phyloP scores from a whole-genome alignment of 2,113 vertebrate genomes.

The Platichthys flesus region DNA sequence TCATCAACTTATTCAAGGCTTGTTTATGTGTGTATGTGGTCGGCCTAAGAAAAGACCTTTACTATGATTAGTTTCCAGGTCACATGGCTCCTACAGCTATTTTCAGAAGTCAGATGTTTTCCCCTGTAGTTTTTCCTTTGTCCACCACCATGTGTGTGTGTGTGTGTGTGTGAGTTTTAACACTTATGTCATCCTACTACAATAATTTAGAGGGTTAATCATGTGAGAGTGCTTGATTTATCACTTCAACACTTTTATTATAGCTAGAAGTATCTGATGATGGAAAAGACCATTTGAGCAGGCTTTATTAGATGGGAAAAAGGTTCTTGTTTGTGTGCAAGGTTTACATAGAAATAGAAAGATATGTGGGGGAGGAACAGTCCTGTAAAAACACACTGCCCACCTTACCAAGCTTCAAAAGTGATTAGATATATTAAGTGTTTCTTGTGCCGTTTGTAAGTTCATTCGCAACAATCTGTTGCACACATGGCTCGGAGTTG shows the following conservation, averaged over 20 bases:
- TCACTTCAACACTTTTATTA: conserved; percentile 17
- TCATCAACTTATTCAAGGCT: conserved; percentile 47
- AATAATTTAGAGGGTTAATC: conserved; percentile 58
- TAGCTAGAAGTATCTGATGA: conserved; percentile 64
- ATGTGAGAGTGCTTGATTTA: conserved; percentile 48
- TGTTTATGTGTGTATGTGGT: conserved; percentile 30
- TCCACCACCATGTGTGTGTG: conserved; percentile 14
- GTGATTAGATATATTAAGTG: not conserved
- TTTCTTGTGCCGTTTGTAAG: not conserved
- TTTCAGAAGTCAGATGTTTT: conserved; percentile 60
- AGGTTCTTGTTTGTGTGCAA: no score
- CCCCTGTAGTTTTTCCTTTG: conserved; percentile 33
- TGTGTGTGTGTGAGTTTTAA: conserved; percentile 8
- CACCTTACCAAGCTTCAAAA: no score
- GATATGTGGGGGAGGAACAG: no score
- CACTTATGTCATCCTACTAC: conserved; percentile 53
- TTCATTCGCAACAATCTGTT: no score
- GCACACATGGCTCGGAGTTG: no score
- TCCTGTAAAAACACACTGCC: no score
- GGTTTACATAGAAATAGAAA: no score
- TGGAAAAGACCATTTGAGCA: conserved; percentile 54
- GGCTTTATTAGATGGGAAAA: conserved; percentile 42
- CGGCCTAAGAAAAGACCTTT: conserved; percentile 75
- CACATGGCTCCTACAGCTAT: conserved; percentile 59
- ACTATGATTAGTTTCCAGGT: conserved; percentile 80